Evolutionary conservation across 2,888 invertebrate species (phyloP), one percentile per base, ranked within the genome.

Genomic region (Bombylius discolor): DNA sequence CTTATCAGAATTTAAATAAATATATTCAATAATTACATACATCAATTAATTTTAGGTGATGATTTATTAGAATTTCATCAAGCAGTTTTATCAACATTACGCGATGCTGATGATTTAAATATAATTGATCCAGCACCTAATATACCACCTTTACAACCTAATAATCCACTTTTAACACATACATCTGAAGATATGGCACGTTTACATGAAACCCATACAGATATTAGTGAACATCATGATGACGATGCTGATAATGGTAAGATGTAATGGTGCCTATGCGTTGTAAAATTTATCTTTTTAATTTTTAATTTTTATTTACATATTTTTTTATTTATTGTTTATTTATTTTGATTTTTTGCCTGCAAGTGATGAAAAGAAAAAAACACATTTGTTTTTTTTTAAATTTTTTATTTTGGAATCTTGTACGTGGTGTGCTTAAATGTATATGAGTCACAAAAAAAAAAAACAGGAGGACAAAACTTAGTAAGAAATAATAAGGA

Each of bases 11-110:
- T 23, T 23, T 23, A 23, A 23, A 23, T 23, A 23, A 23, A 23
- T 23, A 23, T 23, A 23, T 23, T 23, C 23, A 23, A 23, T 23
- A 12, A 14, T 48, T 12, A 39, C 42, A 39, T 34, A 14, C 5
- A 44, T 45, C n/a, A 31, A 49, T 50, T 53, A 7, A 13, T 49
- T 42, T 45, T 53, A 73, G 82, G 89, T 62, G 95, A 96, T 65
- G 95, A 96, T 73, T 79, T 97, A 46, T 76, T 93, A 61, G 95
- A 96, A 68, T 96, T 97, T 71, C 95, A 96, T 78, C 93, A 94
- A 71, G 82, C 82, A 13, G 81, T 82, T 32, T 68, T 82, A 53
- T 79, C 82, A 56, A 82, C 84, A 8, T 68, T 84, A 58, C 76
- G 83, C 50, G 84, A 85, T 65, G 81, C 82, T 56, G 85, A 86